Conservation (phyloP, 1,140 invertebrate genomes). For the Stenopsyche tienmushanensis region DNA sequence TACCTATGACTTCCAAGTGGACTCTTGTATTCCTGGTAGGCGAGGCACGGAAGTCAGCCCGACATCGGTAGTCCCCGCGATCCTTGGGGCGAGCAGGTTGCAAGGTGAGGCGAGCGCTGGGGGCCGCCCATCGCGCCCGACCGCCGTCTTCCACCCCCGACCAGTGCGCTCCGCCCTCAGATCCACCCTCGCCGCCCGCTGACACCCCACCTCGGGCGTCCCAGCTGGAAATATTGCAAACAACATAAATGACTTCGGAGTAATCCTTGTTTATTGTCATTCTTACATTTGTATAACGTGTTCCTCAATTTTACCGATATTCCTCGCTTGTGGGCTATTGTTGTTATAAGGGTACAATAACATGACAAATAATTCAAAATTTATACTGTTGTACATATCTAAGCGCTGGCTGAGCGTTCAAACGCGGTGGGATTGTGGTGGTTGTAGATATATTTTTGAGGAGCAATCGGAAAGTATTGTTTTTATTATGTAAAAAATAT, state of each 20-base stretch:
- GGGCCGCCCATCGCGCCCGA: conserved; percentile 30
- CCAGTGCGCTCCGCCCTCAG: conserved; percentile 31
- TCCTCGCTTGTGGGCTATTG: too few relatives aligned
- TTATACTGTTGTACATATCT: too few relatives aligned
- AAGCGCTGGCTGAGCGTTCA: too few relatives aligned
- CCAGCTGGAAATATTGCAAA: conserved; percentile 27
- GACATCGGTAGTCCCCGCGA: conserved; percentile 35
- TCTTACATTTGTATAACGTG: too few relatives aligned
- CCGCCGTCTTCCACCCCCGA: conserved; percentile 21
- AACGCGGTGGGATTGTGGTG: too few relatives aligned
- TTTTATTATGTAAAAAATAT: too few relatives aligned
- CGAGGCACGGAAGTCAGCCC: conserved; percentile 35
- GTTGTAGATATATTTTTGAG: too few relatives aligned
- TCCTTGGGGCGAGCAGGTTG: conserved; percentile 25
- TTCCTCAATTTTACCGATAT: too few relatives aligned
- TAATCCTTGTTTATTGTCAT: too few relatives aligned
- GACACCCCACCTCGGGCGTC: conserved; percentile 9
- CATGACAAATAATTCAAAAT: too few relatives aligned
- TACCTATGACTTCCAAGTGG: conserved; percentile 35
- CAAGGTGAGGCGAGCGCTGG: conserved; percentile 25
- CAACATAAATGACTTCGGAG: neutral
- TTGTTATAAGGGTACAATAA: too few relatives aligned
- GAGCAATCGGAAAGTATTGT: too few relatives aligned
- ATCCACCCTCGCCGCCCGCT: conserved; percentile 9
- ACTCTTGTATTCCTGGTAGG: conserved; percentile 37